These are phyloP conservation scores for Lithobates pipiens DNA, from an alignment of 2,797 vertebrate species.

Conservation along the genomic window DNA sequence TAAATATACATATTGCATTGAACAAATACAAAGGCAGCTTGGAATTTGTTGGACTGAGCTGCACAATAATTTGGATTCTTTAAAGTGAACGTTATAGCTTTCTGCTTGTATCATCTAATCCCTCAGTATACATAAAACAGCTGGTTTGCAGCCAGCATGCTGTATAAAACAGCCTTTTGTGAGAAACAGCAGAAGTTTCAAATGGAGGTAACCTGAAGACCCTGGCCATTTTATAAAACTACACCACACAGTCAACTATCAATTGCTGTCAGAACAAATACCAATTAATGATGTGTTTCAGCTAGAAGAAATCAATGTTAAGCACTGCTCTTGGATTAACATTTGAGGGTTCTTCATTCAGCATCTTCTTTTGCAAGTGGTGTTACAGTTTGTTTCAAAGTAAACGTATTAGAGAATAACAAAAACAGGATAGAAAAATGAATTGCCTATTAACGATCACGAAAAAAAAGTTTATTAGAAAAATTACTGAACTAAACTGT, in stretches of 20 bases:
- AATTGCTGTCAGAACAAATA: conserved; percentile 10
- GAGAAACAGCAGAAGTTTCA: background rate
- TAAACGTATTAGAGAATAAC: no score
- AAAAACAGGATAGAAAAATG: no score
- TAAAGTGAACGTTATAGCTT: no score
- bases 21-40: background rate
- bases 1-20: background rate
- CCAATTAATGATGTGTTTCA: conserved; percentile 28
- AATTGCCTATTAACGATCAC: no score
- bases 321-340: background rate
- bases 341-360: background rate
- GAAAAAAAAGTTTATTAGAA: no score
- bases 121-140: background rate
- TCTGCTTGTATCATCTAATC: no score
- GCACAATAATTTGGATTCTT: no score
- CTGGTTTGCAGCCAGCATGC: background rate
- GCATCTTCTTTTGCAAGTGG: background rate
- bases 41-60: background rate
- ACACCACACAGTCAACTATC: background rate
- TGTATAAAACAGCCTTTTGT: no score
- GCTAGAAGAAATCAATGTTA: conserved; percentile 15
- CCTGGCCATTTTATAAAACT: background rate
- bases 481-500: no score
- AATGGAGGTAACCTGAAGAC: background rate
- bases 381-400: background rate